A percentile compares a stretch with the other conserved stretches of the same genome.
These are phyloP conservation scores for Sitobion miscanthi DNA, from an alignment of 1,140 invertebrate genomes.

Conservation along the genomic window DNA sequence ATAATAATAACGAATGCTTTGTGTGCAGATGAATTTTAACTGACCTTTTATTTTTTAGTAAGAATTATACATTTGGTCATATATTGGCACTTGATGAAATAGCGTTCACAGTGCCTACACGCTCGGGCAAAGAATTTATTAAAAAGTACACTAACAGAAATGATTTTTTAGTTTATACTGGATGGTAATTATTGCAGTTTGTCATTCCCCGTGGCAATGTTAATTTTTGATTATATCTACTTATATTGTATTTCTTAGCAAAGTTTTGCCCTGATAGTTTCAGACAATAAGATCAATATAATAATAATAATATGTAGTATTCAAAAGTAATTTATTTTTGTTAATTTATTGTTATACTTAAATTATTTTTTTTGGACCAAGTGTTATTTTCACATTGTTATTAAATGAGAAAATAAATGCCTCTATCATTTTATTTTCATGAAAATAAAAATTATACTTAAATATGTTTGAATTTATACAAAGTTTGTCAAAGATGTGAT, in stretches of 20 bases:
- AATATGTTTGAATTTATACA: slow-evolving; percentile 1
- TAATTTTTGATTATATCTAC: not conserved
- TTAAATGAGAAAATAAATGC: not conserved
- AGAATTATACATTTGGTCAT: slow-evolving; percentile 71
- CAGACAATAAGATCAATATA: not conserved
- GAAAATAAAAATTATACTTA: not conserved
- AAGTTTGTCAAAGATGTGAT: not conserved
- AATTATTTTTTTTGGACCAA: not conserved
- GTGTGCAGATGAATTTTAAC: not conserved
- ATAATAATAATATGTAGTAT: not conserved
- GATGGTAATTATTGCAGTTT: not conserved
- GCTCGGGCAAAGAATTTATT: slow-evolving; percentile 75
- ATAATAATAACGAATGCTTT: not conserved
- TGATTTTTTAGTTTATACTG: slow-evolving; percentile 69
- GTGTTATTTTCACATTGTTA: not conserved
- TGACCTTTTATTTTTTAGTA: slow-evolving; percentile 62
- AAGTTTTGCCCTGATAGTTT: not conserved
- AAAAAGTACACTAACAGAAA: slow-evolving; percentile 75
- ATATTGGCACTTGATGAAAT: slow-evolving; percentile 71
- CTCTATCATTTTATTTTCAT: not conserved
- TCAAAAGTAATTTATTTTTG: not conserved
- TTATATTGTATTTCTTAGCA: not conserved
- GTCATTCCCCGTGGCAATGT: not conserved
- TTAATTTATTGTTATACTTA: not conserved
- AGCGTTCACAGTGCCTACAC: slow-evolving; percentile 86